Base-by-base conservation (phyloP, 1,140 invertebrate species). In the Aricia agestis region DNA sequence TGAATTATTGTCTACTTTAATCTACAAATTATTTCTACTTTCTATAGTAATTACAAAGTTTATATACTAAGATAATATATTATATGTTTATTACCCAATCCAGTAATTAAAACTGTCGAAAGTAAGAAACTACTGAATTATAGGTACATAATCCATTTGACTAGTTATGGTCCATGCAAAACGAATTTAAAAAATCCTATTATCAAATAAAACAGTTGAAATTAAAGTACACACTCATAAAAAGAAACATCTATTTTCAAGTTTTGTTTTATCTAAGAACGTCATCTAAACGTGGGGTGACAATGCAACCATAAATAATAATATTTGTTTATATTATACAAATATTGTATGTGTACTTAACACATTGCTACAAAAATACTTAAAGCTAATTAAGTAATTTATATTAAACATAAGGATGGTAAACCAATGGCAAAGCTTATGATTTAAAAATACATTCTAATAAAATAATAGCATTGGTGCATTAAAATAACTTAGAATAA, bases 401-500 rank as follows among this genome's bases (percentile, higher is more conserved):
- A 63, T 25, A 19, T 19, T 63, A 63, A 19, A 63, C 19, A 25
- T 31, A 63, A 19, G 59, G 59, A 19, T 63, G 18, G 17, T 63
- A 63, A 63, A 63, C 10, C 17, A 25, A 63, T 63, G 59, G 17
- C 19, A 19, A 63, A 63, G 59, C 19, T 63, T 63, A 25, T 59
- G 19, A 63, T 19, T 31, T 63, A 63, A 63, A 59, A 69, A 61
- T 61, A 61, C 17, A 13, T 41, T 17, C 13, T 18, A 15, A 57
- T 11, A 68, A 15, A 68, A 45, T 68, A 31, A 17, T 19, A 42
- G n/a, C 18, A 32, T 66, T 31, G 19, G 19, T 66, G 19, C 25
- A 32, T 36, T 36, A 67, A 67, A 36, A 42, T 45, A 67, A 45
- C 17, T 52, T 69, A 36, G n/a, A 19, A 41, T 61, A 61, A 69